Conservation (phyloP, 2,888 invertebrate genomes). For the Eulithis prunata region DNA sequence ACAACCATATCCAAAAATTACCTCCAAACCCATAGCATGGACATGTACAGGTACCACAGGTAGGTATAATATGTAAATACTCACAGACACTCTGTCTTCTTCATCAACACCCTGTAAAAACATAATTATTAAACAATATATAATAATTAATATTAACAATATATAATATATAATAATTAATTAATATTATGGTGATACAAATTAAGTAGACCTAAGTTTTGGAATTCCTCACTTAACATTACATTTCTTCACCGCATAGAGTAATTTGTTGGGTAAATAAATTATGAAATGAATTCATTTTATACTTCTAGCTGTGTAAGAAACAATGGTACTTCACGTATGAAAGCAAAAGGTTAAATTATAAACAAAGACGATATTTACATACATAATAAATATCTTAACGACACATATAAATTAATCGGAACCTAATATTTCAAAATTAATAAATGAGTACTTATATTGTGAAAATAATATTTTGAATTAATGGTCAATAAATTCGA, state of each 20-base stretch:
- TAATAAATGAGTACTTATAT: conserved; percentile 85
- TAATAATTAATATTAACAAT: too few relatives aligned
- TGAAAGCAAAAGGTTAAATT: conserved; percentile 77
- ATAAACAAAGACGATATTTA: conserved; percentile 83
- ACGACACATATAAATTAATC: conserved; percentile 85
- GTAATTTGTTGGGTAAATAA: neutral
- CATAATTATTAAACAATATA: conserved; percentile 37
- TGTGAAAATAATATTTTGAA: conserved; percentile 85
- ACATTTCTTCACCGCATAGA: too few relatives aligned
- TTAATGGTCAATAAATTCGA: conserved; percentile 85
- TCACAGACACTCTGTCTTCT: conserved; percentile 91
- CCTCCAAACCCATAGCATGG: too few relatives aligned
- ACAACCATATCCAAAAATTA: too few relatives aligned
- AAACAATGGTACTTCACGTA: conserved; percentile 59
- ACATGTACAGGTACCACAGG: too few relatives aligned
- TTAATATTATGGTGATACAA: too few relatives aligned
- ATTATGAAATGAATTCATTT: neutral
- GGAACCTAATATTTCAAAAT: conserved; percentile 85
- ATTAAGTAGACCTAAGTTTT: too few relatives aligned
- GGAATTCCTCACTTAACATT: too few relatives aligned
- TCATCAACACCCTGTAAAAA: conserved; percentile 88
- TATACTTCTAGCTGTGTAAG: conserved; percentile 2
- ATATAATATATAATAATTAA: too few relatives aligned
- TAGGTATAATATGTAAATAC: conserved; percentile 59
- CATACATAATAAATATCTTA: conserved; percentile 84